phyloP scores from a whole-genome alignment of 2,113 vertebrate species.

The Eulemur rufifrons region DNA sequence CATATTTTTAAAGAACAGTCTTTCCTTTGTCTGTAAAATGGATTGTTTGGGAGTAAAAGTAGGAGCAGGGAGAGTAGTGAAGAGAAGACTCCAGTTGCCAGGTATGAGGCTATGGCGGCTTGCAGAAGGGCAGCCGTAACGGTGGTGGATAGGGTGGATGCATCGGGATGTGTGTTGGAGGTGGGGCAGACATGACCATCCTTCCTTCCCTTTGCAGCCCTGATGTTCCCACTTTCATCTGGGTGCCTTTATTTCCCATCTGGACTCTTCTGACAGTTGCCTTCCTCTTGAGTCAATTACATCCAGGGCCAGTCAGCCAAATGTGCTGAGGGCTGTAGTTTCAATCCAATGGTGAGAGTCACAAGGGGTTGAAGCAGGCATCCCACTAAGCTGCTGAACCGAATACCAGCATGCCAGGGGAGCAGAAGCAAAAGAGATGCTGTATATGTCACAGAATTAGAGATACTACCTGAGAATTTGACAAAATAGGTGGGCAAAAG shows the following conservation, averaged over 20 bases:
- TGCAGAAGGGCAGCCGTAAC: neutral
- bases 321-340: neutral
- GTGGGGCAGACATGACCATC: neutral
- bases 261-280: neutral
- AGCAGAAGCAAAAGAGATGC: neutral
- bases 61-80: neutral
- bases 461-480: neutral
- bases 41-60: neutral
- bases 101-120: neutral
- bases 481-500: neutral
- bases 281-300: neutral
- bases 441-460: neutral
- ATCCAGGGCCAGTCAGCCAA: neutral
- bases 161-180: neutral
- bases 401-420: neutral
- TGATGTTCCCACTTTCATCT: neutral
- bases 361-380: neutral
- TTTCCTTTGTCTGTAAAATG: neutral
- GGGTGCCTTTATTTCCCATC: neutral
- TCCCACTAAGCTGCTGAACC: neutral
- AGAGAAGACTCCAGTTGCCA: neutral
- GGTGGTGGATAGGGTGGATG: neutral
- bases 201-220: neutral
- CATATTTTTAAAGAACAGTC: neutral
- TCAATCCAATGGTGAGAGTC: neutral